Base-by-base conservation (phyloP, 2,113 vertebrate genomes). In the Myotis lucifugus region DNA sequence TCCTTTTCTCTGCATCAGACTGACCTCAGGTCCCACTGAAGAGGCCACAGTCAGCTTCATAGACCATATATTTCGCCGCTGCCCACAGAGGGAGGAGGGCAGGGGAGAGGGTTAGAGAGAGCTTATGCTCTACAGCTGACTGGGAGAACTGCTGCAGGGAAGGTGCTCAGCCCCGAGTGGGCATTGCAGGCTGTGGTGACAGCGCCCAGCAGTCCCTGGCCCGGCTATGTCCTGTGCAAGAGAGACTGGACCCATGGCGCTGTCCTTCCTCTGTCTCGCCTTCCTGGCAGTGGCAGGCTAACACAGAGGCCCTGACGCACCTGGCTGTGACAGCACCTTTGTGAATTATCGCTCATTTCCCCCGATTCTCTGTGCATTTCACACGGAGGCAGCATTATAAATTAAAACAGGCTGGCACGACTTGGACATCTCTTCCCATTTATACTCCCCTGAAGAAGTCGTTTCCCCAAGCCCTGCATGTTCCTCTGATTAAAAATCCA, bases 401-500 rank as follows among this genome's bases (percentile, higher is more conserved):
- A 98, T 98, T 98, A 97, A 93, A 97, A 84, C 94, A 67, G 94
- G 90, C 97, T 96, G 97, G 97, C 97, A 97, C 93, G 94, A 95
- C 95, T 97, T 90, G 81, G 94, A 97, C 93, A 93, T 95, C 96
- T 97, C 96, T 96, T 97, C 91, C 96, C 87, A 56, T 96, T 96
- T 96, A 97, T 97, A 85, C 95, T 91, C 96, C 97, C 97, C 90
- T 97, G 95, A 97, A 98, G 96, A 93, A 96, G 92, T 94, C 95
- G 94, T 95, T 96, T 72, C 32, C 97, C 50, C 73, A 82, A 95
- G 90, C 76, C 86, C 96, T 52, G 12, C 67, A 83, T 90, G 93
- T 92, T 95, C 88, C 87, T 97, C 93, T 97, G 97, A 98, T 97
- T 98, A 95, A 96, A 97, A 98, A 97, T 98, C 97, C 97, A 97